Evolutionary conservation across 2,888 invertebrate genomes (phyloP).

Genomic region (Sesamia inferens): DNA sequence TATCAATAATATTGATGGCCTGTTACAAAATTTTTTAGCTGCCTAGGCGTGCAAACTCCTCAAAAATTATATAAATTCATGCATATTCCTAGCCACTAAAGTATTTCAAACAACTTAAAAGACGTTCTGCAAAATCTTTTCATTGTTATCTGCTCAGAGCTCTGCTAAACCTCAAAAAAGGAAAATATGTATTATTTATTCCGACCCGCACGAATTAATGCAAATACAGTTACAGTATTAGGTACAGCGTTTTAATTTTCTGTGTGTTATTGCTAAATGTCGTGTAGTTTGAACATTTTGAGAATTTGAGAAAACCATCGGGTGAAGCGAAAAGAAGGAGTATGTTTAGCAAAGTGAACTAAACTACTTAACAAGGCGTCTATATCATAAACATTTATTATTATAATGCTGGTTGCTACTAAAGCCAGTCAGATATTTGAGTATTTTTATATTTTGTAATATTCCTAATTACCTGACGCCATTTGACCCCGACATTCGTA

Average conservation of each 20-base stretch:
- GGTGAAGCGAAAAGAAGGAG: background rate
- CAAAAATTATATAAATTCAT: too few species aligned
- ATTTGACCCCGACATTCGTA: slow-evolving; percentile 7
- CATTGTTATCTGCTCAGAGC: too few species aligned
- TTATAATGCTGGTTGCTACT: background rate
- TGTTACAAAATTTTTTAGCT: too few species aligned
- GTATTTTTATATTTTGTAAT: background rate
- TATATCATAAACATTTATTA: background rate
- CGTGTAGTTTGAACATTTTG: background rate
- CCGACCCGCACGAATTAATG: too few species aligned
- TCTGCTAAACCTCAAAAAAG: too few species aligned
- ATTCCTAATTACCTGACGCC: background rate
- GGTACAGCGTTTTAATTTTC: background rate
- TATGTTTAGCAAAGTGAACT: background rate
- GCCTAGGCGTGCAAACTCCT: too few species aligned
- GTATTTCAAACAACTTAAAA: too few species aligned
- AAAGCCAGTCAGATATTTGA: background rate
- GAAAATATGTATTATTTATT: too few species aligned
- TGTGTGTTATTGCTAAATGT: background rate
- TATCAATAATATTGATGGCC: too few species aligned
- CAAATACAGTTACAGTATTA: background rate
- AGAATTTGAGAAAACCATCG: background rate
- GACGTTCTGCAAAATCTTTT: too few species aligned
- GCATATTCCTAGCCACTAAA: too few species aligned
- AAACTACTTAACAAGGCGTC: background rate